Evolutionary conservation across 2,797 vertebrate species (phyloP), one percentile per base, ranked within the genome.

Genomic region (Phalloptychus januarius): DNA sequence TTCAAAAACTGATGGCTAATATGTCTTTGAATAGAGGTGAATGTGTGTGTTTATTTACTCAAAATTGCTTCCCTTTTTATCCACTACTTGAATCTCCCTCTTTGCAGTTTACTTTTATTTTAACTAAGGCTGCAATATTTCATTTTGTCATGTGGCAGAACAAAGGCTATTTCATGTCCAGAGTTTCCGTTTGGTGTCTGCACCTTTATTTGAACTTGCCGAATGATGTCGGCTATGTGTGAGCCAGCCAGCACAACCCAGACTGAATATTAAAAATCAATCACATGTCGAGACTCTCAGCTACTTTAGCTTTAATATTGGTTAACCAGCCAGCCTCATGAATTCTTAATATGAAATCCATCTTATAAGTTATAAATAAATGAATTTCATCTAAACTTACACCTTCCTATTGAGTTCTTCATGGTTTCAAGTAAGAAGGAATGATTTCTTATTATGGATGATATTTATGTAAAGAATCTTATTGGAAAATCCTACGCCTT

Each of bases 41-140:
- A 75, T 42, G 46, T 48, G 75, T 71, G 31, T 44, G 76, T 71
- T 77, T 78, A 72, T 71, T 81, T 77, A 83, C 78, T 65, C 79
- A 48, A 82, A 40, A 79, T 84, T 77, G 23, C 61, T 72, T 82
- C 80, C 45, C 28, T 63, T 67, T 91, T 88, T 86, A 79, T 77
- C 45, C 79, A 69, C 78, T 79, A 25, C 15, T 70, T 15, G 18
- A 67, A 63, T 76, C 72, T 80, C 72, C 79, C 79, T 72, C 75
- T 86, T 69, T 36, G 79, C 77, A 76, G 75, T 81, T 87, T 87
- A 81, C 85, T 77, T 88, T 88, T 81, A 84, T 83, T 89, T 74
- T 74, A 65, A 76, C 84, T 86, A 85, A 85, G 84, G 84, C 87
- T 77, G 74, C 82, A 82, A 88, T 92, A 86, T 91, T 91, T 92